Evolutionary conservation across 2,113 vertebrate genomes (phyloP).

Genomic region (Scalopus aquaticus): DNA sequence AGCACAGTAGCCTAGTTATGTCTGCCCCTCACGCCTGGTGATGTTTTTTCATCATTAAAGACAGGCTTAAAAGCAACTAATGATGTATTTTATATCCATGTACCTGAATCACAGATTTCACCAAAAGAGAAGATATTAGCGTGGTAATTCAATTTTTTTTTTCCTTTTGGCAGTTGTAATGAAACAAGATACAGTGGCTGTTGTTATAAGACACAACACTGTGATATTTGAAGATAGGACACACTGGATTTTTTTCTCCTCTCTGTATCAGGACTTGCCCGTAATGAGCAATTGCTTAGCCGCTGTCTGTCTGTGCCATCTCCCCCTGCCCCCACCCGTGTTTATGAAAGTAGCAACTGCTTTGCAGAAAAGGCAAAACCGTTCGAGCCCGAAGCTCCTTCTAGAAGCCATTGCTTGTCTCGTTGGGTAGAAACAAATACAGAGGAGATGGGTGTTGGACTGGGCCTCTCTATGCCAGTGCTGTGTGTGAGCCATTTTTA

Average conservation of each 20-base stretch:
- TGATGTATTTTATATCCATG: constrained; percentile 83
- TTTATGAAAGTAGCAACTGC: constrained; percentile 84
- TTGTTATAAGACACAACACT: constrained; percentile 82
- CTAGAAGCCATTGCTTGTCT: constrained; percentile 82
- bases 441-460: constrained; percentile 76
- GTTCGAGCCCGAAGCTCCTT: constrained; percentile 83
- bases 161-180: constrained; percentile 71
- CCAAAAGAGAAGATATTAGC: constrained; percentile 80
- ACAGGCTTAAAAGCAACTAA: constrained; percentile 88
- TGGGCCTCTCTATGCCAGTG: constrained; percentile 58
- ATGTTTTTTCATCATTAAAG: constrained; percentile 90
- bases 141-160: constrained; percentile 80
- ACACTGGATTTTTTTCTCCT: constrained; percentile 70
- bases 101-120: constrained; percentile 68
- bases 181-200: constrained; percentile 79
- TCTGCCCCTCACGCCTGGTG: constrained; percentile 83
- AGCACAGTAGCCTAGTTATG: constrained; percentile 78
- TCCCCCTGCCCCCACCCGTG: constrained; percentile 1
- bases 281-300: constrained; percentile 81
- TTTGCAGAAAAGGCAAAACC: constrained; percentile 83
- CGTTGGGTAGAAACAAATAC: constrained; percentile 79
- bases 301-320: constrained; percentile 30
- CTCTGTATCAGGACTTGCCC: constrained; percentile 74
- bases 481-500: constrained; percentile 71
- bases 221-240: constrained; percentile 82